Evolutionary conservation across 2,888 invertebrate genomes (phyloP), one percentile per base, ranked within the genome.

Genomic region (Steinernema scapterisci): DNA sequence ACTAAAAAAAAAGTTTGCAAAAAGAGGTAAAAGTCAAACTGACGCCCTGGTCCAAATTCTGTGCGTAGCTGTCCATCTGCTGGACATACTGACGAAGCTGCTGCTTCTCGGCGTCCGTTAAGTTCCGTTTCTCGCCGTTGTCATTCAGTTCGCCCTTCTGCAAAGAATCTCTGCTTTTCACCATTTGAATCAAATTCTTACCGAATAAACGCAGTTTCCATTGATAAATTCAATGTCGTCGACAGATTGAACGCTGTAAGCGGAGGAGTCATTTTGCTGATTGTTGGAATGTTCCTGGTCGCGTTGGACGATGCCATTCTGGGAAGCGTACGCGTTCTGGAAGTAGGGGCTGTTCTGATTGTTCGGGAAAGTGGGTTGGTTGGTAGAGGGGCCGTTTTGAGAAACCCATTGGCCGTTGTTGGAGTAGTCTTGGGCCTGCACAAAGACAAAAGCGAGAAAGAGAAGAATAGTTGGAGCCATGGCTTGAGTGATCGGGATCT

Each of bases 101-200:
- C 63, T 63, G 31, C 63, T 63, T 63, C 63, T 63, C 63, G 31
- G 31, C 11, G 11, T 63, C 63, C 31, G 63, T 63, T n/a, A 63
- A n/a, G 31, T 63, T 63, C 16, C 63, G 21, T n/a, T 11, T 63
- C 63, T 16, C 63, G 9, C 63, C 63, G 63, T 63, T 63, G 31
- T 63, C 63, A 31, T 63, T 63, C 16, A 63, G 63, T 25, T 63
- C 16, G 3, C 63, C 63, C 2, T 31, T 63, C 63, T 63, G 38
- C 21, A 54, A 63, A 63, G 7, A 27, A 31, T 9, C 13, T 48
- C 13, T 16, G 13, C 13, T 7, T 38, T 38, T 38, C 9, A 3
- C 48, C 13, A 19, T 5, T 48, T 48, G 6, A 3, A 48, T 48
- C 3, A 19, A 48, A n/a, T 44, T 48, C 63, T 63, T 25, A 63